These are phyloP conservation scores for Ramphastos sulfuratus DNA, from an alignment of 2,113 vertebrate genomes.

Conservation along the genomic window DNA sequence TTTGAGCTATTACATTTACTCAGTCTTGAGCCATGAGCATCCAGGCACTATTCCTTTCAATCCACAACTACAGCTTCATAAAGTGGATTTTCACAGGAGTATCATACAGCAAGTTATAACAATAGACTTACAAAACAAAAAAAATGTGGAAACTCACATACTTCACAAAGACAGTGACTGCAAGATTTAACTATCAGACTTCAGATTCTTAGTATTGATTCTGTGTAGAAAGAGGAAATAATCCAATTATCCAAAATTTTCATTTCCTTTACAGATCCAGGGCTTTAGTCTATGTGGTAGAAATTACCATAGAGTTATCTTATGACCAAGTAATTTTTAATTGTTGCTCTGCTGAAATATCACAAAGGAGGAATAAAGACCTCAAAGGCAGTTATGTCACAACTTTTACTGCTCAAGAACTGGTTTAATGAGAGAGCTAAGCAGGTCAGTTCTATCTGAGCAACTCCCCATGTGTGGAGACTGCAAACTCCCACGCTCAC, in stretches of 20 bases:
- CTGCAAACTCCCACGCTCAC: neutral
- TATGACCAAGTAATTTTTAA: neutral
- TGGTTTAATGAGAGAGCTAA: neutral
- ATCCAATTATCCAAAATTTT: neutral
- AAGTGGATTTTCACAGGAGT: neutral
- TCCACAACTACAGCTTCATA: slow-evolving; percentile 36
- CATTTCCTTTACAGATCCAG: neutral
- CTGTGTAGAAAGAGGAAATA: neutral
- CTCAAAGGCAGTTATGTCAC: neutral
- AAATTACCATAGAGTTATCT: neutral
- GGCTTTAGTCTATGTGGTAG: neutral
- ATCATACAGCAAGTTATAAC: neutral
- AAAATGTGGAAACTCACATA: neutral
- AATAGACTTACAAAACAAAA: neutral
- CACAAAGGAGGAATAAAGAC: neutral
- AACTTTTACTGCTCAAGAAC: neutral
- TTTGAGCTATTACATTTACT: slow-evolving; percentile 41
- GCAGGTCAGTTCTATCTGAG: neutral
- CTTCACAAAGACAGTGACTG: neutral
- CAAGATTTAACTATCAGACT: neutral
- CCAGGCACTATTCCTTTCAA: neutral
- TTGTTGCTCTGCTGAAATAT: neutral
- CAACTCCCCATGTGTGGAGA: neutral
- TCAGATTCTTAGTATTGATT: neutral
- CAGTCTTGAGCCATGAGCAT: slow-evolving; percentile 7